Percentiles rank a stretch among this genome's conserved stretches.
phyloP scores from a whole-genome alignment of 2,888 invertebrate genomes.

The Embidobia sp. region DNA sequence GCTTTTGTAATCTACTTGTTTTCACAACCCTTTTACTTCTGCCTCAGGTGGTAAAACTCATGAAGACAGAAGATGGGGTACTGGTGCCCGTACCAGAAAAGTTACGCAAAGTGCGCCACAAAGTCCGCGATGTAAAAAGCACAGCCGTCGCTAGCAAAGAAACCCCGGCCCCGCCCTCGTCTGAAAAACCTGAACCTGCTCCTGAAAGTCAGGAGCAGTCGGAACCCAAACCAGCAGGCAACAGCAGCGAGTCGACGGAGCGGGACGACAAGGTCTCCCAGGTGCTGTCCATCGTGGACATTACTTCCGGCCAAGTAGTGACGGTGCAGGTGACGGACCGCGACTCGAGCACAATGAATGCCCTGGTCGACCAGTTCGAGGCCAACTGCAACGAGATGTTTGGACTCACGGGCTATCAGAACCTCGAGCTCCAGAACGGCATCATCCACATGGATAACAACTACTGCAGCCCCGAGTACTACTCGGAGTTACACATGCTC shows the following conservation, averaged over 20 bases:
- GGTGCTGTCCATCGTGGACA: slow-evolving; percentile 73
- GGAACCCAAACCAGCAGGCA: too few relatives aligned
- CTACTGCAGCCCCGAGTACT: slow-evolving; percentile 69
- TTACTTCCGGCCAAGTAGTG: slow-evolving; percentile 73
- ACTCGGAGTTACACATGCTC: slow-evolving; percentile 69
- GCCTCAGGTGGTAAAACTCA: slow-evolving; percentile 72
- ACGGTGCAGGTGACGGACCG: slow-evolving; percentile 72
- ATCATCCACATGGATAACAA: slow-evolving; percentile 69
- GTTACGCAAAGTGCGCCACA: slow-evolving; percentile 63
- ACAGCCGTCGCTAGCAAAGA: not conserved
- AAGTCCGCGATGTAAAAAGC: slow-evolving; percentile 36
- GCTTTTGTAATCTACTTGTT: too few relatives aligned
- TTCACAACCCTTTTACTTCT: not conserved
- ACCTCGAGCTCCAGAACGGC: slow-evolving; percentile 69
- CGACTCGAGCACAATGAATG: slow-evolving; percentile 69
- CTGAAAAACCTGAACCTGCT: not conserved
- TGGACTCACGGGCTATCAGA: slow-evolving; percentile 69
- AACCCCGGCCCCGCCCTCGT: not conserved
- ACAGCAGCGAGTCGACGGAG: slow-evolving; percentile 1
- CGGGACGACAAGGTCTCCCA: slow-evolving; percentile 61
- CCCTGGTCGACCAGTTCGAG: slow-evolving; percentile 72
- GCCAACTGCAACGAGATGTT: slow-evolving; percentile 72
- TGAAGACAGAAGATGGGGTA: slow-evolving; percentile 74
- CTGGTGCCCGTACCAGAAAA: slow-evolving; percentile 74
- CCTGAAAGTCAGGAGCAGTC: not conserved